Conservation (phyloP, 2,888 invertebrate genomes). For the Pherbina coryleti region DNA sequence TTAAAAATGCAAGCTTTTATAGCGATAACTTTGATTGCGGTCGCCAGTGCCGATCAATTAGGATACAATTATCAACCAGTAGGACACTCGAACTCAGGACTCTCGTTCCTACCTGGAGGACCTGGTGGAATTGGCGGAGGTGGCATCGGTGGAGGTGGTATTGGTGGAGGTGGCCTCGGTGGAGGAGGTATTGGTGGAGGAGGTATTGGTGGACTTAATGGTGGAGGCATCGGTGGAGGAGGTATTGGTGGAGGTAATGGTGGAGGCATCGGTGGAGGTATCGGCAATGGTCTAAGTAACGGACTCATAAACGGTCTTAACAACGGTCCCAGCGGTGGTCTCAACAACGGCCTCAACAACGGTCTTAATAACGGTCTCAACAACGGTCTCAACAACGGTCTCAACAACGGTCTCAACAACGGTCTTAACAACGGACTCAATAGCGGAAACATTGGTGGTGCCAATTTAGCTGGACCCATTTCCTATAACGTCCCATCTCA, state of each 20-base stretch:
- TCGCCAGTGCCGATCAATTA: constrained; percentile 13
- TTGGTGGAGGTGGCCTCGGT: constrained; percentile 10
- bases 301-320: too few species aligned
- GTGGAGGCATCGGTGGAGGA: constrained; percentile 14
- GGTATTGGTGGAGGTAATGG: background rate
- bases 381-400: too few species aligned
- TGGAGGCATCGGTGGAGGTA: background rate
- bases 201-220: background rate
- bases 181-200: constrained; percentile 35
- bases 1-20: constrained; percentile 18
- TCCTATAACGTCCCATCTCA: constrained; percentile 44
- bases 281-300: too few species aligned
- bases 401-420: too few species aligned
- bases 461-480: background rate
- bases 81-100: constrained; percentile 35
- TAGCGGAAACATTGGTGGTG: constrained; percentile 10
- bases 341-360: too few species aligned
- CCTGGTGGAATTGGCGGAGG: constrained; percentile 33
- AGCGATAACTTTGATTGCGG: constrained; percentile 1
- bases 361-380: too few species aligned
- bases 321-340: too few species aligned
- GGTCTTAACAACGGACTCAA: background rate
- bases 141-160: constrained; percentile 25
- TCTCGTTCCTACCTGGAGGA: constrained; percentile 22
- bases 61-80: constrained; percentile 42